Evolutionary conservation across 2,113 vertebrate species (phyloP), one percentile per base, ranked within the genome.

Genomic region (Synchiropus splendidus): DNA sequence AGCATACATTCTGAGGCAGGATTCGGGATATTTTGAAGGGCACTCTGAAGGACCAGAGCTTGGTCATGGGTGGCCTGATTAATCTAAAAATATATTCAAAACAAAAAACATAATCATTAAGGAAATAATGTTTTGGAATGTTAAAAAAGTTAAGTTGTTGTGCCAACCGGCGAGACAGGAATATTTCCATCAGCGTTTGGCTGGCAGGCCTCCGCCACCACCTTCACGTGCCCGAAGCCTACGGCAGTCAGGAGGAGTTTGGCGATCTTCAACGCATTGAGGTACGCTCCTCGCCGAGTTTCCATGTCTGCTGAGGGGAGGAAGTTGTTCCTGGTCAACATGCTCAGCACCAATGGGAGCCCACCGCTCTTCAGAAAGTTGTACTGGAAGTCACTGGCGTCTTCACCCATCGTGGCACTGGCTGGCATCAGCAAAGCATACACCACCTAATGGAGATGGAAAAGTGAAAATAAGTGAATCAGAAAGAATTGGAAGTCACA

Each of bases 351-450:
- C 54, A 99, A 86, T 39, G 93, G 92, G 42, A 98, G 83, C 32
- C 95, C 95, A 40, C 94, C 94, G 18, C 95, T 99, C 83, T 96
- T 96, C 56, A 97, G 72, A 75, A 98, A 98, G 80, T 98, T 97
- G 75, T 91, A 97, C 16, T 99, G 95, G 80, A 99, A 98, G 72
- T 97, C 95, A 54, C 90, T 94, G 37, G 95, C 94, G 36, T 98
- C 95, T 75, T 99, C 95, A 36, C 92, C 92, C 71, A 99, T 78
- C 42, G 94, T 93, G 73, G 90, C 90, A 70, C 91, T 94, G 76
- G 95, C 95, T 71, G 95, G 95, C 95, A 99, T 99, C 79, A 99
- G 87, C 86, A 99, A 86, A 75, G 94, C 92, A 83, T 99, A 99
- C 54, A 98, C 93, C 72, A 98, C 95, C 95, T 99, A 67, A 62